These are phyloP conservation scores for Arge pagana DNA, from an alignment of 2,888 invertebrate species.

Conservation along the genomic window DNA sequence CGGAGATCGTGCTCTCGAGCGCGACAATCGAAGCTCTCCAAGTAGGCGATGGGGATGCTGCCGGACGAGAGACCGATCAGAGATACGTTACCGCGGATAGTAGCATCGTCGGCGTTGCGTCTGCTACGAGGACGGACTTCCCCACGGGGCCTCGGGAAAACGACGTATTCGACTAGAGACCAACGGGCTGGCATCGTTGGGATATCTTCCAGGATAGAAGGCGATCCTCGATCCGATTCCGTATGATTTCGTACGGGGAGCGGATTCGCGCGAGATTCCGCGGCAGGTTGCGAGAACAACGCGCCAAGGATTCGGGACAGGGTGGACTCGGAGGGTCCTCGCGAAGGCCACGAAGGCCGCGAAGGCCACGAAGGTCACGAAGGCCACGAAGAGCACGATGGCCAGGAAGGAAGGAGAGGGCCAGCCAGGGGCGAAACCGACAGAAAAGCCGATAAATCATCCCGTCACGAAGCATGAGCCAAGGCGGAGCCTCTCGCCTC, in stretches of 20 bases:
- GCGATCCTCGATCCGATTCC: not conserved
- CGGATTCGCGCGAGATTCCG: not conserved
- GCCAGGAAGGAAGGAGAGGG: no score
- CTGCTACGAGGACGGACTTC: no score
- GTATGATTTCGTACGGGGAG: conserved; percentile 1
- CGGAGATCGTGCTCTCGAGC: no score
- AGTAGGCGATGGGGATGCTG: no score
- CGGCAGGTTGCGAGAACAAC: conserved; percentile 36
- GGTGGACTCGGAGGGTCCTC: conserved; percentile 5
- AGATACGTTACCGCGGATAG: no score
- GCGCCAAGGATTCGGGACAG: no score
- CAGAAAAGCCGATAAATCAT: conserved; percentile 65
- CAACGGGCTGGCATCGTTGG: not conserved
- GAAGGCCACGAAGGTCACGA: not conserved
- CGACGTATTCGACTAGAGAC: no score
- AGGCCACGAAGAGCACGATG: no score
- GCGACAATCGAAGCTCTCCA: no score
- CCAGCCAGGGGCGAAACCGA: conserved; percentile 54
- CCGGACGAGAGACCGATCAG: conserved; percentile 38
- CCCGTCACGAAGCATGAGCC: conserved; percentile 63
- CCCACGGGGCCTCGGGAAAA: no score
- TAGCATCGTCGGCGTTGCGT: conserved; percentile 38
- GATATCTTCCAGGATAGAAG: not conserved
- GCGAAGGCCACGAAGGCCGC: not conserved
- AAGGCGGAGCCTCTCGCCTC: conserved; percentile 64